These are phyloP conservation scores for Antheraea pernyi DNA, from an alignment of 1,140 invertebrate species.

Conservation along the genomic window DNA sequence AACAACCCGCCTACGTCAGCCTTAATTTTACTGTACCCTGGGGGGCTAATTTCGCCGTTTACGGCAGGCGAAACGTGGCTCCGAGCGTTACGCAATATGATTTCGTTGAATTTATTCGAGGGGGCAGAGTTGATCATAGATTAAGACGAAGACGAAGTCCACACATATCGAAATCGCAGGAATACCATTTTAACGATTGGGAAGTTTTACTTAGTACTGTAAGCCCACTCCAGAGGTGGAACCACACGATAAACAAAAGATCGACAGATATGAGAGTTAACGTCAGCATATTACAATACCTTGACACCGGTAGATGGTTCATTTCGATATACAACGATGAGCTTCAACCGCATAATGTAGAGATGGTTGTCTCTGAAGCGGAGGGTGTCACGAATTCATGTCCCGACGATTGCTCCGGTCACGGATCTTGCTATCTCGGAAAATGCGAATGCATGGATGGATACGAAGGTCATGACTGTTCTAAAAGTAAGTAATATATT, in stretches of 20 bases:
- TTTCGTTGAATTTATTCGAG: conserved; percentile 94
- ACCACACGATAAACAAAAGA: conserved; percentile 81
- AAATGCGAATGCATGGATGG: conserved; percentile 98
- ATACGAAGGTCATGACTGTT: conserved; percentile 94
- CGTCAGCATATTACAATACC: conserved; percentile 91
- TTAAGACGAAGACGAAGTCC: conserved; percentile 79
- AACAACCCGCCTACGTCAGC: conserved; percentile 91
- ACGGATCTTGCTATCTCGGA: conserved; percentile 96
- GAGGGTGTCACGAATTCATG: conserved; percentile 94
- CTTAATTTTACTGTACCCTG: conserved; percentile 94
- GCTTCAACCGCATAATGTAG: conserved; percentile 89
- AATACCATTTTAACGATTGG: conserved; percentile 59
- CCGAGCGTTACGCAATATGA: conserved; percentile 97
- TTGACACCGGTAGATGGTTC: conserved; percentile 97
- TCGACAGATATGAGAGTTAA: conserved; percentile 87
- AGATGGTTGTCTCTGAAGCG: conserved; percentile 89
- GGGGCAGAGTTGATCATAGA: conserved; percentile 88
- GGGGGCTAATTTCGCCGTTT: conserved; percentile 96
- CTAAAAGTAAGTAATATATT: conserved; percentile 87
- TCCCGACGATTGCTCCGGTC: conserved; percentile 95
- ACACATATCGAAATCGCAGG: conserved; percentile 48
- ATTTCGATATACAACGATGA: conserved; percentile 97
- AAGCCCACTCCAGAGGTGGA: conserved; percentile 79
- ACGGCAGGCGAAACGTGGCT: conserved; percentile 93
- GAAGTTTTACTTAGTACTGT: conserved; percentile 68